Conservation (phyloP, 2,888 invertebrate genomes). For the Perithous albicinctus region DNA sequence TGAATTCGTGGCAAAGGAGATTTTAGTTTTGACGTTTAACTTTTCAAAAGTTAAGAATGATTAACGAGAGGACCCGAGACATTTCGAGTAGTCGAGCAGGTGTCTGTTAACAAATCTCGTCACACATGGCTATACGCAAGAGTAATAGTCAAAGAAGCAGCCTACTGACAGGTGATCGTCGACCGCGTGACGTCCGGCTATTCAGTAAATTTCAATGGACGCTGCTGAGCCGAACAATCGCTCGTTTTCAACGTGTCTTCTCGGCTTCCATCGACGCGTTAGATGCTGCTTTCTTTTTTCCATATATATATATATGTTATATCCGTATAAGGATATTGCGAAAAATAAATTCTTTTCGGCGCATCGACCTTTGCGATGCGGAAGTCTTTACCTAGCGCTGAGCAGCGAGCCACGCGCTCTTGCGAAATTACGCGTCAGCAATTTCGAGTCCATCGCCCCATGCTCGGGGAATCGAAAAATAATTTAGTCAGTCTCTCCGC, state of each 20-base stretch:
- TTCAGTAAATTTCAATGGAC: conserved; percentile 63
- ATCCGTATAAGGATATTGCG: no score
- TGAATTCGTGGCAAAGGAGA: conserved; percentile 19
- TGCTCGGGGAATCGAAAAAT: no score
- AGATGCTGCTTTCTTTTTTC: conserved; percentile 20
- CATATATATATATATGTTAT: no score
- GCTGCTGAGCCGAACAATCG: conserved; percentile 56
- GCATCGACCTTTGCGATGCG: no score
- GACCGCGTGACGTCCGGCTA: conserved; percentile 62
- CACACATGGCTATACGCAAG: conserved; percentile 12
- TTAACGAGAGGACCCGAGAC: conserved; percentile 65
- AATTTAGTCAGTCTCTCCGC: no score
- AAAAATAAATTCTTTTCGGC: no score
- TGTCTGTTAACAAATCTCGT: conserved; percentile 51
- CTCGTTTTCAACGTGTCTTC: conserved; percentile 63
- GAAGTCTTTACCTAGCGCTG: no score
- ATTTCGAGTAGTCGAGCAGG: conserved; percentile 58
- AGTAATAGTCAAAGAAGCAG: conserved; percentile 32
- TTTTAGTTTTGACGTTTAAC: conserved; percentile 18
- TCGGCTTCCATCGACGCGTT: conserved; percentile 51
- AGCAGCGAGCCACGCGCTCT: no score
- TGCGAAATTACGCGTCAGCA: no score
- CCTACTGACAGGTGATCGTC: conserved; percentile 61
- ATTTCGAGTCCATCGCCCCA: no score
- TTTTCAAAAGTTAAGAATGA: conserved; percentile 59